phyloP scores from a whole-genome alignment of 2,797 vertebrate species.

The Schizothorax lantsangensis region DNA sequence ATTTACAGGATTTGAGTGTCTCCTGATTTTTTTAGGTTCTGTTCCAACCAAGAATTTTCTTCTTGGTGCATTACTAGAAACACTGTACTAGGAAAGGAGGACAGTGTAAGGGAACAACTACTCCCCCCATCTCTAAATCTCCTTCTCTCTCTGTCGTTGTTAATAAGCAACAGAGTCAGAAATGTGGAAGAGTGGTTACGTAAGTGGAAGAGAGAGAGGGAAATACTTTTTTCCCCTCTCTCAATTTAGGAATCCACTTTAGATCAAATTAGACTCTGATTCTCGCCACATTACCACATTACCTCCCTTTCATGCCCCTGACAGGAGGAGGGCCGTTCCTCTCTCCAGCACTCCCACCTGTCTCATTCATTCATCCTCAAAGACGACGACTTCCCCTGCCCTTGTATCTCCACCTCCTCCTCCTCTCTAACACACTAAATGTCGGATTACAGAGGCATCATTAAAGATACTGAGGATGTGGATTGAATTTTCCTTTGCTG shows the following conservation, averaged over 20 bases:
- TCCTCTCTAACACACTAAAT: slow-evolving; percentile 7
- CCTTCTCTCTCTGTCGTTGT: slow-evolving; percentile 56
- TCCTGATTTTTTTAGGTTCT: neutral
- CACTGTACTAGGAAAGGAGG: neutral
- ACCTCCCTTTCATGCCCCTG: slow-evolving; percentile 43
- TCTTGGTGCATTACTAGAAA: neutral
- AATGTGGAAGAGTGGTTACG: slow-evolving; percentile 61
- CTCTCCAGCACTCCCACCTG: slow-evolving; percentile 47
- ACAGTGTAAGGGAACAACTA: neutral
- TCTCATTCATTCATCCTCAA: slow-evolving; percentile 54
- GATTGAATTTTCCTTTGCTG: neutral
- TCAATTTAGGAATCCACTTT: slow-evolving; percentile 72
- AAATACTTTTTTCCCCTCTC: slow-evolving; percentile 67
- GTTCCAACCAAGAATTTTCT: neutral
- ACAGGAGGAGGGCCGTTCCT: slow-evolving; percentile 51
- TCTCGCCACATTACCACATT: slow-evolving; percentile 39
- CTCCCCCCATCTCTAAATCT: neutral
- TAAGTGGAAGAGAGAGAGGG: slow-evolving; percentile 57
- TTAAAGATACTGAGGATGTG: neutral
- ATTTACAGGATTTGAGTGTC: neutral
- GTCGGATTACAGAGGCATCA: slow-evolving; percentile 5
- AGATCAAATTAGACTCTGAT: slow-evolving; percentile 70
- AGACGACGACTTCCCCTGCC: slow-evolving; percentile 8
- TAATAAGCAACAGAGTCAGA: slow-evolving; percentile 28
- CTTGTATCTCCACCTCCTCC: neutral